Percentiles rank a stretch among this genome's conserved stretches.
phyloP scores from a whole-genome alignment of 2,113 vertebrate species.

The Petroica traversi region DNA sequence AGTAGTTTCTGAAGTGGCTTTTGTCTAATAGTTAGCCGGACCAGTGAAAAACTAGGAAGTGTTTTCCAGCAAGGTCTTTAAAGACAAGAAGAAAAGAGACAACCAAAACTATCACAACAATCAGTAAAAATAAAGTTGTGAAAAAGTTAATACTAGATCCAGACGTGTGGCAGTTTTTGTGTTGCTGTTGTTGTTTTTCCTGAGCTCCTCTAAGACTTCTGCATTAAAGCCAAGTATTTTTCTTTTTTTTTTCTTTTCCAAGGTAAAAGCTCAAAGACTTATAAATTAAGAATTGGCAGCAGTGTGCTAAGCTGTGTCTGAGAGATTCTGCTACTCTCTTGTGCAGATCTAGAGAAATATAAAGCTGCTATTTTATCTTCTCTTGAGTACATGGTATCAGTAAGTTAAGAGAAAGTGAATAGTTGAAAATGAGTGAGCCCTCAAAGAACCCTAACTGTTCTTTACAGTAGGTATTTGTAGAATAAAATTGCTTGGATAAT shows the following conservation, averaged over 20 bases:
- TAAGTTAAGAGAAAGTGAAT: neutral
- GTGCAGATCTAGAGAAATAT: neutral
- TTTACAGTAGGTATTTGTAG: neutral
- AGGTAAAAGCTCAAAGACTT: neutral
- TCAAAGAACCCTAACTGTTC: neutral
- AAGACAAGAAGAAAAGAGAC: neutral
- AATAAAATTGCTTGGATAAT: neutral
- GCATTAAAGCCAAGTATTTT: neutral
- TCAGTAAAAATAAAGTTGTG: neutral
- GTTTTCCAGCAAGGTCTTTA: neutral
- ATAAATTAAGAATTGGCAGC: neutral
- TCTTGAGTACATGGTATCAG: neutral
- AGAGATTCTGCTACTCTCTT: neutral
- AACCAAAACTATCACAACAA: neutral
- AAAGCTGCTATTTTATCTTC: neutral
- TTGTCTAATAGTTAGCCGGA: neutral
- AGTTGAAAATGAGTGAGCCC: neutral
- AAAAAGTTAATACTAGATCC: neutral
- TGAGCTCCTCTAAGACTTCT: neutral
- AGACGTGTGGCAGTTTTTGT: fast-evolving
- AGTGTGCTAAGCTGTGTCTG: neutral
- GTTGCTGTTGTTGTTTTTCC: neutral
- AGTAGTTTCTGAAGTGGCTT: neutral
- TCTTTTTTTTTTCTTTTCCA: neutral
- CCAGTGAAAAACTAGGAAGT: neutral